These are phyloP conservation scores for Campoplex capitator DNA, from an alignment of 2,888 invertebrate species.

Conservation along the genomic window DNA sequence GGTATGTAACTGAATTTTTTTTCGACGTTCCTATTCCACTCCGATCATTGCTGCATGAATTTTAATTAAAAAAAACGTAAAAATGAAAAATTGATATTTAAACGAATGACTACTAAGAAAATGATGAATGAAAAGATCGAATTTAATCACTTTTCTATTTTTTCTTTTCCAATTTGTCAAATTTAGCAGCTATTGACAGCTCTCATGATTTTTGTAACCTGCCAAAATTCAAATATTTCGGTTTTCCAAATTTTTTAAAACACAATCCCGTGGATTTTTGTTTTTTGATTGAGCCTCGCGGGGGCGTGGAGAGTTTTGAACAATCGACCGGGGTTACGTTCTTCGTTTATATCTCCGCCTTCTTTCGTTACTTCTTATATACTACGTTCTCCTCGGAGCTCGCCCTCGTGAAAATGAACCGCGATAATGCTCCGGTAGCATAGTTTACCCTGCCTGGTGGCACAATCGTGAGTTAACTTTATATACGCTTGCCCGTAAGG, in stretches of 20 bases:
- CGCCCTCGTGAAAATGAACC: conserved; percentile 54
- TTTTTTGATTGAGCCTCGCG: conserved; percentile 19
- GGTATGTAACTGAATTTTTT: too few species aligned
- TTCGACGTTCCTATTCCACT: too few species aligned
- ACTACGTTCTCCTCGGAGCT: background rate
- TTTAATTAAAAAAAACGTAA: too few species aligned
- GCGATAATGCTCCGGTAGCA: conserved; percentile 49
- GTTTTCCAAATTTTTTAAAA: background rate
- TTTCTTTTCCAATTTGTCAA: too few species aligned
- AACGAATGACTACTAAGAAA: too few species aligned
- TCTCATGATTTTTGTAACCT: background rate
- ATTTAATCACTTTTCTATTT: too few species aligned
- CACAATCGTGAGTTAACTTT: conserved; percentile 47
- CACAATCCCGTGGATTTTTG: background rate
- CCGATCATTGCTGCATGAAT: too few species aligned
- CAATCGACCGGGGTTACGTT: conserved; percentile 56
- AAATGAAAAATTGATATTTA: too few species aligned
- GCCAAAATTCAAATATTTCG: conserved; percentile 49
- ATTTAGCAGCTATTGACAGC: too few species aligned
- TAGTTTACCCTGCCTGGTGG: conserved; percentile 36
- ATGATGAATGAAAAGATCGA: too few species aligned
- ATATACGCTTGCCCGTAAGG: conserved; percentile 62
- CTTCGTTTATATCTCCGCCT: background rate
- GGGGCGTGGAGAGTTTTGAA: conserved; percentile 60
- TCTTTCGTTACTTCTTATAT: background rate